Evolutionary conservation across 1,140 invertebrate genomes (phyloP).

Genomic region (Drosophila setifemur): DNA sequence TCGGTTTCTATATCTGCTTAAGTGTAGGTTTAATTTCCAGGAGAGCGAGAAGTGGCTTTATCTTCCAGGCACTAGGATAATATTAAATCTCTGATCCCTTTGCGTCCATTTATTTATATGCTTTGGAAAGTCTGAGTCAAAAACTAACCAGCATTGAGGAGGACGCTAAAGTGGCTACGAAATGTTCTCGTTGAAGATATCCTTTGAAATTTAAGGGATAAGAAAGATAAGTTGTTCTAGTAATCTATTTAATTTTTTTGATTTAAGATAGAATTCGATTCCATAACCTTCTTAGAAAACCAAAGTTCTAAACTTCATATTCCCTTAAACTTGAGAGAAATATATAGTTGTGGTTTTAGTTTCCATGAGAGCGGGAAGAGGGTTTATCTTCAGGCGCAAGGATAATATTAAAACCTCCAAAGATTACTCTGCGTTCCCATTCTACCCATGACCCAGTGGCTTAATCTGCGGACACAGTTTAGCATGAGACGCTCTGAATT

Average conservation of each 20-base stretch:
- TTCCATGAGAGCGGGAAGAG: conserved; percentile 71
- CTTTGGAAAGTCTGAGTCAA: neutral
- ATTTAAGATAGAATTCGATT: too few species aligned
- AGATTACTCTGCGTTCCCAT: conserved; percentile 70
- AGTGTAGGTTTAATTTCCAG: conserved; percentile 45
- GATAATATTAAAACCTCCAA: conserved; percentile 62
- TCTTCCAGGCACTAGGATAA: conserved; percentile 62
- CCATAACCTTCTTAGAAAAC: too few species aligned
- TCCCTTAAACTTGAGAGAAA: neutral
- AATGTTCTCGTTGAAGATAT: neutral
- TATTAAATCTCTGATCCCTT: conserved; percentile 47
- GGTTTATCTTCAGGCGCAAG: conserved; percentile 59
- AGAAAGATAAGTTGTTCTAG: too few species aligned
- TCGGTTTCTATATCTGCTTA: neutral
- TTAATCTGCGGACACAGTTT: conserved; percentile 62
- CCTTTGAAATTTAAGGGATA: neutral
- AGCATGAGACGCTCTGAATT: conserved; percentile 68
- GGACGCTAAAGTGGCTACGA: too few species aligned
- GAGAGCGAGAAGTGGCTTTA: conserved; percentile 30
- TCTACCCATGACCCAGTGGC: conserved; percentile 68
- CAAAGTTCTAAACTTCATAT: too few species aligned
- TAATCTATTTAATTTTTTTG: too few species aligned
- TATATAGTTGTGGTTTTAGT: conserved; percentile 52
- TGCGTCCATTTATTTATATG: conserved; percentile 42
- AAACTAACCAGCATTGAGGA: conserved; percentile 40